Evolutionary conservation across 2,797 vertebrate genomes (phyloP).

Genomic region (Enteromius unitaeniatus): DNA sequence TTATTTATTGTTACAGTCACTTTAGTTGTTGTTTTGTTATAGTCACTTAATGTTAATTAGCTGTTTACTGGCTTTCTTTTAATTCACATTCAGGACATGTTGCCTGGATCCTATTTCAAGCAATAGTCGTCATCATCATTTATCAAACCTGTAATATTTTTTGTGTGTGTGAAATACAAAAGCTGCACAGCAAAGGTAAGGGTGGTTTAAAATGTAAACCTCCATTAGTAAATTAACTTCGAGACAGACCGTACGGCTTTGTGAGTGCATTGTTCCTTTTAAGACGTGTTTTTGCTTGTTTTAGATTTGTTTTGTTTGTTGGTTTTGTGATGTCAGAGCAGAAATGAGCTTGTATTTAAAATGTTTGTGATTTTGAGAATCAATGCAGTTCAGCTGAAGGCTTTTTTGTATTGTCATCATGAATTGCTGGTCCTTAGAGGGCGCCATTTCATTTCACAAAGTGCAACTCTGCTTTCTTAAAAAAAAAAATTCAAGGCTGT

Average conservation of each 20-base stretch:
- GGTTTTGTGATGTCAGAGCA: neutral
- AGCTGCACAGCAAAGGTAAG: too few species aligned
- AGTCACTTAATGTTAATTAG: neutral
- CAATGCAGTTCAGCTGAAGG: neutral
- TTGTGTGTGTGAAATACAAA: neutral
- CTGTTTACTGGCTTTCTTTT: neutral
- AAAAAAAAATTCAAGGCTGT: neutral
- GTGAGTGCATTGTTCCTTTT: neutral
- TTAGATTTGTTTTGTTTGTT: neutral
- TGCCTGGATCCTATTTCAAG: neutral
- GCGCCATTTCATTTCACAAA: neutral
- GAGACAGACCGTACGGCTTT: too few species aligned
- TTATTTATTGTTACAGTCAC: neutral
- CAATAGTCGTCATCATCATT: neutral
- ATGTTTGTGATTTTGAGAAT: neutral
- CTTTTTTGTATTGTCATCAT: neutral
- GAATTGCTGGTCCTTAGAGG: neutral
- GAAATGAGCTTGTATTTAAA: neutral
- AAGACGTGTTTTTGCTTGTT: neutral
- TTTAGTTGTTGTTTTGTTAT: neutral
- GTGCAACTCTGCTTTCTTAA: too few species aligned
- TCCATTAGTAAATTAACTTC: neutral
- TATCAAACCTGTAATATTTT: neutral
- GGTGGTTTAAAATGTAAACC: neutral
- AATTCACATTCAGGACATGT: neutral